Base-by-base conservation (phyloP, 2,113 vertebrate genomes). In the Leuciscus idus region DNA sequence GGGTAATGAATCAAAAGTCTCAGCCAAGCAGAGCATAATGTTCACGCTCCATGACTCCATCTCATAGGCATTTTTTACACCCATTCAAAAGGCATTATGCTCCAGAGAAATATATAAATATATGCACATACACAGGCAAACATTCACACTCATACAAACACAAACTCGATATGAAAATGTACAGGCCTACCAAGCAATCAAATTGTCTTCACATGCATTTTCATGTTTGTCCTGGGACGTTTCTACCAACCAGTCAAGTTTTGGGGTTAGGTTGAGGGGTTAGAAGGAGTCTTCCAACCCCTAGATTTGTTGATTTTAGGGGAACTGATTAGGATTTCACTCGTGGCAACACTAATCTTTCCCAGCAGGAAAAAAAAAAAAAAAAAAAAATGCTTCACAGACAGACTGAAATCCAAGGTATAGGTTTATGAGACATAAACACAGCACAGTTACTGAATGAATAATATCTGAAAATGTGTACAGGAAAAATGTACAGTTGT, bases 1-100 rank as follows among this genome's bases (percentile, higher is more conserved):
- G 64, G 81, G 64, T 83, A 72, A 83, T 83, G 81, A 83, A 83
- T 55, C 81, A 83, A 72, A 55, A 36, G 62, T 55, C 72, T n/a
- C 26, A 8, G 10, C 28, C 28, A 33, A 83, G 10, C 46, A 5
- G 10, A 39, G 30, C 26, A 62, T 81, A 72, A 57, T 72, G 30
- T 72, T 83, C 48, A 52, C 30, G 48, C 66, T 72, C 28, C n/a
- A 59, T 66, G 61, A 66, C 43, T 62, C 36, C 61, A 66, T 81
- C 59, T 66, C 43, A 57, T 3, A 57, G 55, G 19, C 4, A 13
- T 52, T 39, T 21, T 81, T 66, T 81, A 66, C 15, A 66, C n/a
- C 43, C 26, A 46, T 46, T 81, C 79, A 33, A 50, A 81, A 50
- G 9, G 36, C 39, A 30, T 30, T 66, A 66, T 66, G 8, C 12